Conservation (phyloP, 35 echinoderm and acorn worm genomes). For the Ophiothrix spiculata region DNA sequence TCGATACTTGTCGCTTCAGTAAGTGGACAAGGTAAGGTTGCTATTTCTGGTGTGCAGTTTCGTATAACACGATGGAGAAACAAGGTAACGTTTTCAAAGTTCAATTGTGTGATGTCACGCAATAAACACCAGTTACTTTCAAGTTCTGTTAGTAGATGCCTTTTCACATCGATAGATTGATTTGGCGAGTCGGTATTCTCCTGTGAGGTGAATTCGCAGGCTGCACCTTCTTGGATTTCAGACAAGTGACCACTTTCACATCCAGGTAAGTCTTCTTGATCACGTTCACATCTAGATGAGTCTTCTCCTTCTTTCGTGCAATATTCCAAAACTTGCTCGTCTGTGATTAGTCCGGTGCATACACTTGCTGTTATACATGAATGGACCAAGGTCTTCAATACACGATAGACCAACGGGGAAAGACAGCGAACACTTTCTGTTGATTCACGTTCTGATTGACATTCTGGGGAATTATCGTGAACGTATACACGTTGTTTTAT, state of each 20-base stretch:
- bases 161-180: neutral
- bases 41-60: neutral
- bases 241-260: neutral
- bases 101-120: neutral
- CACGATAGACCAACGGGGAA: neutral
- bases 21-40: neutral
- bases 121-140: neutral
- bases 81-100: neutral
- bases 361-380: neutral
- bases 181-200: neutral
- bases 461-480: too few species aligned
- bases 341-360: neutral
- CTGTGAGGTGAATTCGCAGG: neutral
- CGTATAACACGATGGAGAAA: neutral
- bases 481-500: neutral
- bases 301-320: neutral
- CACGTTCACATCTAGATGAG: neutral
- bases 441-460: too few species aligned
- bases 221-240: neutral
- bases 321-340: neutral
- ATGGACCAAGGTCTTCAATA: neutral
- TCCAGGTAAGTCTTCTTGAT: neutral
- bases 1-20: too few species aligned
- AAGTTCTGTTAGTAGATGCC: slow-evolving; percentile 14
- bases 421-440: slow-evolving; percentile 2